Percentiles rank a stretch among this genome's conserved stretches.
These are phyloP conservation scores for Drosophila greeni DNA, from an alignment of 2,888 invertebrate species.

Conservation along the genomic window DNA sequence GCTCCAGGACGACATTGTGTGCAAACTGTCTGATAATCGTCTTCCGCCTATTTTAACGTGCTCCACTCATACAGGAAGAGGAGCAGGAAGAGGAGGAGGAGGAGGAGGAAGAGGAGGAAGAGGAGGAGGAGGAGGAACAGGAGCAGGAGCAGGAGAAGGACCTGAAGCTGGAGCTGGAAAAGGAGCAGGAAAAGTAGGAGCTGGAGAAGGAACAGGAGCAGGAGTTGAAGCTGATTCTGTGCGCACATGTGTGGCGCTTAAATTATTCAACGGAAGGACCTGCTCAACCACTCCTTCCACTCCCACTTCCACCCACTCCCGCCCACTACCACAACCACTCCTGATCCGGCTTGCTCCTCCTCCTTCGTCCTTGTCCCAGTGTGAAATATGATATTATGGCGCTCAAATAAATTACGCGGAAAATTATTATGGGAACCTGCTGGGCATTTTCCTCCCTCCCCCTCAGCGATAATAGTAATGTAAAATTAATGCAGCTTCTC, in stretches of 20 bases:
- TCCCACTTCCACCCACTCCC: no score
- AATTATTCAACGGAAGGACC: conserved; percentile 71
- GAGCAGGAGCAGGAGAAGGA: not conserved
- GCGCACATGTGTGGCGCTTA: conserved; percentile 68
- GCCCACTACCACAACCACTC: not conserved
- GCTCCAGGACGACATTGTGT: conserved; percentile 62
- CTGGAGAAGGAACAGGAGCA: no score
- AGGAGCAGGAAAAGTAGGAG: not conserved
- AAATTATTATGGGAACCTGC: conserved; percentile 64
- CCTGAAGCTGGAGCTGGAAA: not conserved
- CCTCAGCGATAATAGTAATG: conserved; percentile 44
- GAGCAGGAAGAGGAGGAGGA: no score
- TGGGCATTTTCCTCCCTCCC: no score
- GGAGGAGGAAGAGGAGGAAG: not conserved
- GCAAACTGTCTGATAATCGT: conserved; percentile 75
- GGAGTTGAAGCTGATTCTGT: not conserved
- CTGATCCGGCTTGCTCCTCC: not conserved
- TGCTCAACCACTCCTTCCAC: conserved; percentile 19
- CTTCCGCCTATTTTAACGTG: conserved; percentile 74
- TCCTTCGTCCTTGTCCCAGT: conserved; percentile 17
- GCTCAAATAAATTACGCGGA: conserved; percentile 73
- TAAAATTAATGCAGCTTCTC: conserved; percentile 47
- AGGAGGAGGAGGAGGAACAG: not conserved
- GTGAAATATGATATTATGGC: conserved; percentile 69
- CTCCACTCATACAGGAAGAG: conserved; percentile 12